Percentiles rank a stretch among this genome's conserved stretches.
These are phyloP conservation scores for Mycogona germanica DNA, from an alignment of 2,888 invertebrate species.

Conservation along the genomic window DNA sequence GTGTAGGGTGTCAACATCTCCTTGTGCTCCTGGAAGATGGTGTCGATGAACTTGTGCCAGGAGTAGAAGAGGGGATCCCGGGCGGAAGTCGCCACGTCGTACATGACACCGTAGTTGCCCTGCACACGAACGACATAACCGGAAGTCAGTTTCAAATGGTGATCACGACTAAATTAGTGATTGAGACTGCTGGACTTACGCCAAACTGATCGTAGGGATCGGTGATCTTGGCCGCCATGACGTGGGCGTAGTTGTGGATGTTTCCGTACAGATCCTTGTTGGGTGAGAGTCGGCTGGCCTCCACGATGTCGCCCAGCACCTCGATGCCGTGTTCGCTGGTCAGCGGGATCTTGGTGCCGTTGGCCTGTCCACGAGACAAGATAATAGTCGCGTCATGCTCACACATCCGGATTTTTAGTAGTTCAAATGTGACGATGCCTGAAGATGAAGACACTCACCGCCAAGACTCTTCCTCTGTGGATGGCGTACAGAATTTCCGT, in stretches of 20 bases:
- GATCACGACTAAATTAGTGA: no score
- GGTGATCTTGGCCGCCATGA: background rate
- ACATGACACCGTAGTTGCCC: background rate
- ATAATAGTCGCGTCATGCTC: no score
- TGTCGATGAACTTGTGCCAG: conserved; percentile 3
- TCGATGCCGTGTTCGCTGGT: background rate
- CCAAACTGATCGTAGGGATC: background rate
- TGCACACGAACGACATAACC: no score
- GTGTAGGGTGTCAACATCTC: background rate
- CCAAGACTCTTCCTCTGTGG: conserved; percentile 45
- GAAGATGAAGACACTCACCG: conserved; percentile 37
- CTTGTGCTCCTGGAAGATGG: background rate
- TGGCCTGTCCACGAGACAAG: background rate
- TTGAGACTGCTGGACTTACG: no score
- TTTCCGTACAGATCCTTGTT: background rate
- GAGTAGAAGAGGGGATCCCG: conserved; percentile 4
- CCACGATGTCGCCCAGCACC: background rate
- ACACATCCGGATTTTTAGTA: no score
- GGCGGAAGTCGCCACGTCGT: background rate
- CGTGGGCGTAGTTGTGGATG: background rate
- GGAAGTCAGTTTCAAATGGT: no score
- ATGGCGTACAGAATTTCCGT: conserved; percentile 58
- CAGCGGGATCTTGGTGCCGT: background rate
- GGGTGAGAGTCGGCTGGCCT: background rate
- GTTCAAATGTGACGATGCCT: no score